These are phyloP conservation scores for Eretmochelys imbricata DNA, from an alignment of 2,113 vertebrate genomes.

Conservation along the genomic window DNA sequence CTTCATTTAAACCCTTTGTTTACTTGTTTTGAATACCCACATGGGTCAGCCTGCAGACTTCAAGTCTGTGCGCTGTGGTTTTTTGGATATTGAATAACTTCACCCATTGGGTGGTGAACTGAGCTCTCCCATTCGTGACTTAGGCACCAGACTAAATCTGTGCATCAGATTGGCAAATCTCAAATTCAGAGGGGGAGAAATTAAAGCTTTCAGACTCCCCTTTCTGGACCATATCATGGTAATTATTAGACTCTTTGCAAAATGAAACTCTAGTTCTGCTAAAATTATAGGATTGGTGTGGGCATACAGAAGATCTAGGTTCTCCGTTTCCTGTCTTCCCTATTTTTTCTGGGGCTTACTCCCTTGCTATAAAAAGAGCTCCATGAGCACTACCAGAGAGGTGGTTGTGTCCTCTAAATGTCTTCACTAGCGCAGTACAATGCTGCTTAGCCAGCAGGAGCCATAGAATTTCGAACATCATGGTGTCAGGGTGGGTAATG, in stretches of 20 bases:
- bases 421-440: accelerated
- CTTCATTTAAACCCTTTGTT: not conserved
- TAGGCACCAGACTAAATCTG: not conserved
- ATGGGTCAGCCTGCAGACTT: not conserved
- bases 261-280: not conserved
- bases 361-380: not conserved
- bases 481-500: accelerated
- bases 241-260: not conserved
- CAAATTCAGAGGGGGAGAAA: not conserved
- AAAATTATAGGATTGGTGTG: not conserved
- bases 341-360: not conserved
- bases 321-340: not conserved
- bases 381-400: not conserved
- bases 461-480: accelerated
- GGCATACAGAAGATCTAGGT: not conserved
- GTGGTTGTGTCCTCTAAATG: not conserved
- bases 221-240: not conserved
- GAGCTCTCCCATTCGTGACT: not conserved
- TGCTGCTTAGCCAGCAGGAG: not conserved
- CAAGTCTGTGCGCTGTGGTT: not conserved
- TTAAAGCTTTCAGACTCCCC: not conserved
- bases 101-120: not conserved
- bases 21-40: not conserved
- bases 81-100: not conserved
- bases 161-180: not conserved